Evolutionary conservation across 2,888 invertebrate genomes (phyloP).

Genomic region (Tachina lurida): DNA sequence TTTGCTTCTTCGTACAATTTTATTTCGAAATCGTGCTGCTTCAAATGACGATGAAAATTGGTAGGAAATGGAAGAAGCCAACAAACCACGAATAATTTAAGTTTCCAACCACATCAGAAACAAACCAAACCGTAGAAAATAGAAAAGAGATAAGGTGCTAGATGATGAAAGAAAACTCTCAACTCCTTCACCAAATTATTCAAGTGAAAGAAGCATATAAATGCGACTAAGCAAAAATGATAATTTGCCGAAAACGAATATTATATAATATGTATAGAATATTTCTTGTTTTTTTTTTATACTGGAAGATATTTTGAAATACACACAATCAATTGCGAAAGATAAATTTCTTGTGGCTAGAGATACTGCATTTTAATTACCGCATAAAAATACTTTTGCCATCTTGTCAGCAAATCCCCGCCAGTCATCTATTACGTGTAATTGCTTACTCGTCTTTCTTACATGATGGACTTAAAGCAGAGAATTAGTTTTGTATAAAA

Average conservation of each 20-base stretch:
- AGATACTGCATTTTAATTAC: background rate
- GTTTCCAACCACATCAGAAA: conserved; percentile 53
- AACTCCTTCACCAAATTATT: conserved; percentile 52
- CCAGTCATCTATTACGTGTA: background rate
- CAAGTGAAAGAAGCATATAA: conserved; percentile 1
- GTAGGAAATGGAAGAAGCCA: conserved; percentile 46
- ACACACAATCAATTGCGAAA: background rate
- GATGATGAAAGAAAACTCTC: conserved; percentile 55
- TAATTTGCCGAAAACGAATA: conserved; percentile 21
- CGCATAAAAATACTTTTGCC: background rate
- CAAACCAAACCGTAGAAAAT: conserved; percentile 11
- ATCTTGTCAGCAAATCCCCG: background rate
- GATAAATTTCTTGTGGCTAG: background rate
- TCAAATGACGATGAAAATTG: conserved; percentile 26
- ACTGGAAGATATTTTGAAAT: background rate
- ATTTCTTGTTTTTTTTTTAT: background rate
- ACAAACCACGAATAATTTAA: conserved; percentile 66
- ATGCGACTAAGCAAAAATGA: background rate
- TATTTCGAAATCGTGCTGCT: conserved; percentile 16
- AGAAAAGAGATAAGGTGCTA: conserved; percentile 48
- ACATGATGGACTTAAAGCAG: background rate
- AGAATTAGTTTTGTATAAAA: conserved; percentile 57
- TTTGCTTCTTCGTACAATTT: conserved; percentile 32
- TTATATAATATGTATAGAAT: background rate
- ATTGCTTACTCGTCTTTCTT: too few species aligned